Evolutionary conservation across 2,797 vertebrate genomes (phyloP), one percentile per base, ranked within the genome.

Genomic region (Todus mexicanus): DNA sequence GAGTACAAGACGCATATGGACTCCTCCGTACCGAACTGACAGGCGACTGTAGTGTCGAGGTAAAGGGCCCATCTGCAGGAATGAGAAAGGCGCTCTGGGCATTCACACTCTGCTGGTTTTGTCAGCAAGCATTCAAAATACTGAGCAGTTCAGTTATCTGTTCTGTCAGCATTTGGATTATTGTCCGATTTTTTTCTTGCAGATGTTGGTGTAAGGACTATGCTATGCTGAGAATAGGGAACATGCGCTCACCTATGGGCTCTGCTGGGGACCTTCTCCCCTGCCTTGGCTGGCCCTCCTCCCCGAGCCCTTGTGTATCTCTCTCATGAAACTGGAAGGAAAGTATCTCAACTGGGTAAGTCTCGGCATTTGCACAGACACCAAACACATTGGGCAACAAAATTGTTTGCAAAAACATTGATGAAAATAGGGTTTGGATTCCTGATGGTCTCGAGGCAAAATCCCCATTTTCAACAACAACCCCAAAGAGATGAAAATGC

Each of bases 21-120:
- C n/a, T 65, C 22, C 42, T 8, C 29, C 0, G 2, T 12, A 48
- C 35, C 1, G 1, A 63, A 60, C 11, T 25, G 23, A 51, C 1
- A 6, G 40, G 61, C 5, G 2, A 29, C 31, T 80, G 68, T 23
- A 25, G 78, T 10, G 51, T 16, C 1, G 2, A 63, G 42, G 59
- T 47, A 50, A 78, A 61, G 51, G 54, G 72, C 77, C 33, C 61
- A 29, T 40, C 48, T 42, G 53, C 27, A 51, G 66, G 57, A 60
- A 59, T 40, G 20, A 81, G 64, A 50, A 7, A 12, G 65, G 7
- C 0, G 6, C 57, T 68, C 71, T 33, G 50, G 66, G 43, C 60
- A 47, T 38, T 78, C 68, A 60, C 1, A 2, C n/a, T 45, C 70
- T 84, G 64, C 56, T 89, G 75, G 3, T 37, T 92, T 47, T 73